Evolutionary conservation across 2,797 vertebrate genomes (phyloP).

Genomic region (Falco concolor): DNA sequence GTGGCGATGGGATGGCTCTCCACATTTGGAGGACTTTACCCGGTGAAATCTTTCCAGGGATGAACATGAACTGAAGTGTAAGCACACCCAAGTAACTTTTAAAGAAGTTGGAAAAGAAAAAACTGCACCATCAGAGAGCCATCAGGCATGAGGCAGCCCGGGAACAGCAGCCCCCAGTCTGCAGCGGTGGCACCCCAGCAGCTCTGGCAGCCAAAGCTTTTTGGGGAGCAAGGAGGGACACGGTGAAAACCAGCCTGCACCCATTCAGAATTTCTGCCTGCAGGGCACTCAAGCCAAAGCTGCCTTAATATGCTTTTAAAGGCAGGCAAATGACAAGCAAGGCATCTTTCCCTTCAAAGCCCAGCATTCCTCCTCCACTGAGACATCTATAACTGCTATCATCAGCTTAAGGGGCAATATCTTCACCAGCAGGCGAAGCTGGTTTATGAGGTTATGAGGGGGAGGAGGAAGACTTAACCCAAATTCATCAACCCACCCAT

Average conservation of each 20-base stretch:
- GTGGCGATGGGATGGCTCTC: neutral
- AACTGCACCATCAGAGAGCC: neutral
- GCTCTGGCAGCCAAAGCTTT: neutral
- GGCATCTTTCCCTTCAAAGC: neutral
- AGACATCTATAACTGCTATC: neutral
- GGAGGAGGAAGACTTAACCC: neutral
- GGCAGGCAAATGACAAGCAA: neutral
- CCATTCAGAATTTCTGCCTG: neutral
- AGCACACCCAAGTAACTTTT: neutral
- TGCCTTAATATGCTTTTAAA: neutral
- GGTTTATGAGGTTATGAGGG: neutral
- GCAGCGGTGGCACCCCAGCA: neutral
- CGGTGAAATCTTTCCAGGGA: neutral
- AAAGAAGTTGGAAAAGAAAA: neutral
- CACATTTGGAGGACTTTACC: neutral
- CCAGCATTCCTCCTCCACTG: neutral
- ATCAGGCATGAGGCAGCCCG: neutral
- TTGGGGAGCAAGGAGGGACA: neutral
- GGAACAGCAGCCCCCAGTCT: neutral
- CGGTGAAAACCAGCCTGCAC: neutral
- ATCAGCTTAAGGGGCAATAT: neutral
- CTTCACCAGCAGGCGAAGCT: neutral
- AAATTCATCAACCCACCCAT: neutral
- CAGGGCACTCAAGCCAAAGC: neutral
- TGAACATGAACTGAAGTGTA: neutral